These are phyloP conservation scores for Lydus trimaculatus DNA, from an alignment of 2,888 invertebrate species.

Conservation along the genomic window DNA sequence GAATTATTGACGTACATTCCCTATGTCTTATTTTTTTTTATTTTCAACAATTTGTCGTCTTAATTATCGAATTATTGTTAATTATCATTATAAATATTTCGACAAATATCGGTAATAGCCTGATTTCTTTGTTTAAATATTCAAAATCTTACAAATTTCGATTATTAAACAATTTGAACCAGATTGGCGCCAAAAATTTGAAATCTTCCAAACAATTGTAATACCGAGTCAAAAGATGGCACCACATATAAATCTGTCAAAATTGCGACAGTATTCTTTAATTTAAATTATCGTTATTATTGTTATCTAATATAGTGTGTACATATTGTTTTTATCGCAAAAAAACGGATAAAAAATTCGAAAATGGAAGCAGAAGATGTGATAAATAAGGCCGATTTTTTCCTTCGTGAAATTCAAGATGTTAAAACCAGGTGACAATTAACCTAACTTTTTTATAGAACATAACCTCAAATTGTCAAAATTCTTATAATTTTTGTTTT, in stretches of 20 bases:
- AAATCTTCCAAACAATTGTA: neutral
- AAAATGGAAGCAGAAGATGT: constrained; percentile 67
- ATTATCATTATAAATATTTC: neutral
- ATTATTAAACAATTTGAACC: neutral
- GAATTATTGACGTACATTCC: neutral
- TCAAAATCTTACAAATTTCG: neutral
- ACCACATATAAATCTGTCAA: neutral
- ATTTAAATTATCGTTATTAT: neutral
- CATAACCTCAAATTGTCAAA: constrained; percentile 28
- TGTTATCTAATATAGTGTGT: neutral
- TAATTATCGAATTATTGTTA: neutral
- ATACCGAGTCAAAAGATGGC: neutral
- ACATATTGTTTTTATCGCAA: neutral
- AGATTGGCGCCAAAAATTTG: neutral
- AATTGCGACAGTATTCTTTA: neutral
- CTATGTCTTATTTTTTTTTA: neutral
- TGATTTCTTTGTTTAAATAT: no score
- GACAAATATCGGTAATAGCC: no score
- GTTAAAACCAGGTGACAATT: constrained; percentile 66
- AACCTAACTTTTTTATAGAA: neutral
- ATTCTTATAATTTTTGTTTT: constrained; percentile 11
- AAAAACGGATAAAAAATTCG: neutral
- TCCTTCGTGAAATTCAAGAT: constrained; percentile 68
- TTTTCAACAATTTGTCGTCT: neutral
- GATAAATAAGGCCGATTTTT: constrained; percentile 69